Evolutionary conservation across 2,113 vertebrate species (phyloP).

Genomic region (Aviceda subcristata): DNA sequence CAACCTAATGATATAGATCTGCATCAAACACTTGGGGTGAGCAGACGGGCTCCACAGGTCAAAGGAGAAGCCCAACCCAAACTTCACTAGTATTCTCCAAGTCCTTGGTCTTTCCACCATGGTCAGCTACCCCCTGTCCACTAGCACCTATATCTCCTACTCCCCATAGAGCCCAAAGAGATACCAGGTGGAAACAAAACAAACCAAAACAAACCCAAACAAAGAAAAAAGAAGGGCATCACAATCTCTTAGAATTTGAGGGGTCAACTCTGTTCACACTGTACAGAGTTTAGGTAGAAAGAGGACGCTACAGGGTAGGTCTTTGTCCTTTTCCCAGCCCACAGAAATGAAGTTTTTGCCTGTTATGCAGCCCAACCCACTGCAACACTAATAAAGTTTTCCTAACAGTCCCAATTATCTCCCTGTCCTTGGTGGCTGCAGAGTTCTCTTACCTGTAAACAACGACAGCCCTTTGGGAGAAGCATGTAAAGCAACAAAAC

Average conservation of each 20-base stretch:
- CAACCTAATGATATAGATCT: not conserved
- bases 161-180: not conserved
- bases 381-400: not conserved
- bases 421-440: not conserved
- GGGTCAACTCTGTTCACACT: not conserved
- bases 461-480: not conserved
- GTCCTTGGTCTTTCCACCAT: not conserved
- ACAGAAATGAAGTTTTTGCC: not conserved
- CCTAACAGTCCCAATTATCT: not conserved
- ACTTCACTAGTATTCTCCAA: not conserved
- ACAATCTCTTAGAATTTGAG: not conserved
- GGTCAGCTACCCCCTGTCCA: not conserved
- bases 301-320: not conserved
- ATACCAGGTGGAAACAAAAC: not conserved
- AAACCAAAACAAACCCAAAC: not conserved
- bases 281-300: not conserved
- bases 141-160: not conserved
- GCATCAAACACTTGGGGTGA: not conserved
- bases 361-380: not conserved
- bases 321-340: not conserved
- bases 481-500: not conserved
- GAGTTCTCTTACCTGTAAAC: conserved; percentile 4
- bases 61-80: not conserved
- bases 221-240: not conserved
- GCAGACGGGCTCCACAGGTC: not conserved